phyloP scores from a whole-genome alignment of 2,888 invertebrate genomes.

The Melipona beecheii region DNA sequence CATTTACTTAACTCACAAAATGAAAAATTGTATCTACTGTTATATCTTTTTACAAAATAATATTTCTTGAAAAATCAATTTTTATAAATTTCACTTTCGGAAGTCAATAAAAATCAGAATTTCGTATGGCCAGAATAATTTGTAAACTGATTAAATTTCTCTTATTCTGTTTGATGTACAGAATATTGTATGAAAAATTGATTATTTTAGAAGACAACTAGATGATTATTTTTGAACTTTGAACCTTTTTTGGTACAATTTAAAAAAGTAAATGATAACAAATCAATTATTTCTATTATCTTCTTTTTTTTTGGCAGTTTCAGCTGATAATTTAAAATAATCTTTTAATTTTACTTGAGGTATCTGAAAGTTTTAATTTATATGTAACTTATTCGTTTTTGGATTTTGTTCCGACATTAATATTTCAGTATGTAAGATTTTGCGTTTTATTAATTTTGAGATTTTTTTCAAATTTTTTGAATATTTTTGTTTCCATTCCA shows the following conservation, averaged over 20 bases:
- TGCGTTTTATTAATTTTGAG: neutral
- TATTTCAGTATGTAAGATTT: neutral
- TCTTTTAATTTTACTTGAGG: neutral
- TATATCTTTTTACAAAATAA: neutral
- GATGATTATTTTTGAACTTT: neutral
- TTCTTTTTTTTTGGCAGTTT: neutral
- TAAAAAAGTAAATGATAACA: neutral
- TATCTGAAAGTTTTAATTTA: neutral
- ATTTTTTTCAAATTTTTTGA: neutral
- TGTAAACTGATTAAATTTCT: neutral
- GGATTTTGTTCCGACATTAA: neutral
- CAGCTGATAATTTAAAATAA: neutral
- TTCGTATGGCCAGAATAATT: neutral
- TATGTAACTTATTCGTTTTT: neutral
- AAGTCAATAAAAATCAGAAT: neutral
- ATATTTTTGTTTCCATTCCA: neutral
- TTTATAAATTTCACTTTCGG: neutral
- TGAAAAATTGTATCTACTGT: no score
- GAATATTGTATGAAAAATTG: neutral
- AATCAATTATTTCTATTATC: neutral
- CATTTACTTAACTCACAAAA: neutral
- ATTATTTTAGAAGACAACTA: neutral
- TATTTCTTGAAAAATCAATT: neutral
- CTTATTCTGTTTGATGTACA: neutral
- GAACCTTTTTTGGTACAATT: neutral